These are phyloP conservation scores for Odocoileus hemionus DNA, from an alignment of 2,113 vertebrate species.

Conservation along the genomic window DNA sequence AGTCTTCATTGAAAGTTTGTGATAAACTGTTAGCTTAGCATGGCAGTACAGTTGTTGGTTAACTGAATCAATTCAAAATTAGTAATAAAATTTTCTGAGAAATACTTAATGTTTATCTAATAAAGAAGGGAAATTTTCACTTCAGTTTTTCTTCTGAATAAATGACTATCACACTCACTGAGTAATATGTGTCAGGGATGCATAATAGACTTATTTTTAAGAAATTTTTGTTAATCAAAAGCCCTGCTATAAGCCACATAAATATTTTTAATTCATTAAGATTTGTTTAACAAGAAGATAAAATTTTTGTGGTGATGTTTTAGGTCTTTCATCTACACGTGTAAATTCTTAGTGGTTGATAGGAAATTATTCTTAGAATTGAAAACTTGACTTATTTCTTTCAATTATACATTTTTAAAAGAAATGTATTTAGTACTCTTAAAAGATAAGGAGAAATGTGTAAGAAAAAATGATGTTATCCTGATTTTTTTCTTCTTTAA, in stretches of 20 bases:
- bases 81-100: background rate
- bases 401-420: background rate
- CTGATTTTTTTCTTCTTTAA: background rate
- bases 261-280: background rate
- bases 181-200: background rate
- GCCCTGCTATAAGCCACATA: background rate
- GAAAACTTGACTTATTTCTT: constrained; percentile 16
- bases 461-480: background rate
- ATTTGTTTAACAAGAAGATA: background rate
- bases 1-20: background rate
- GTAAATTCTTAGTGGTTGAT: background rate
- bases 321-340: background rate
- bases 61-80: background rate
- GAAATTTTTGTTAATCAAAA: background rate
- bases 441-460: background rate
- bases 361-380: background rate
- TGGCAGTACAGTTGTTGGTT: background rate
- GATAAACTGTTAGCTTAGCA: background rate
- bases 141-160: background rate
- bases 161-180: background rate
- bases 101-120: background rate
- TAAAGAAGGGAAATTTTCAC: background rate
- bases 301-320: background rate
- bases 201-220: background rate
- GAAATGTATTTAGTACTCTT: background rate